Conservation (phyloP, 2,113 vertebrate genomes). For the Leptocoma aspasia region DNA sequence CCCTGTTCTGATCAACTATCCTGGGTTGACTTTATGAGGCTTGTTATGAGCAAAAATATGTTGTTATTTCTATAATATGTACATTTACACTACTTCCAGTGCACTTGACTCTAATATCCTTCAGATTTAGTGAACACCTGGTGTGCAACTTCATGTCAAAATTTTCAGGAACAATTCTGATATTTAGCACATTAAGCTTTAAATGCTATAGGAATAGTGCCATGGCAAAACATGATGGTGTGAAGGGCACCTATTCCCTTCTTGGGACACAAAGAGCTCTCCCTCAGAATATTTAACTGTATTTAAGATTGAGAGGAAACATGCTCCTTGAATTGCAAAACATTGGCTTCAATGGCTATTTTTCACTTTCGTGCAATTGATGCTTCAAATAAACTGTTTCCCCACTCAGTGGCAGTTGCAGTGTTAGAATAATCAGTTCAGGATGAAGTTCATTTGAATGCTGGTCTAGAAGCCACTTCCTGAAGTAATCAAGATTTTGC, state of each 20-base stretch:
- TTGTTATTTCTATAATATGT: background rate
- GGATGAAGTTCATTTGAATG: conserved; percentile 22
- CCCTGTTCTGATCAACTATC: background rate
- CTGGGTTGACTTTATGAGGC: too few species aligned
- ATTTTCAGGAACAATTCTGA: background rate
- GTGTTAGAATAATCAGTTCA: background rate
- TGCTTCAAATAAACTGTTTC: background rate
- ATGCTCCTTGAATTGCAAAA: background rate
- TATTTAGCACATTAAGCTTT: background rate
- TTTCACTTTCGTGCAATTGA: background rate
- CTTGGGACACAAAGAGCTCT: background rate
- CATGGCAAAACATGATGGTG: background rate
- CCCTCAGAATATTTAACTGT: background rate
- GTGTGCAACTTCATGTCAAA: background rate
- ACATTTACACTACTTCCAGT: background rate
- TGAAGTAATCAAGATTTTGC: background rate
- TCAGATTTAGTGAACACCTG: background rate
- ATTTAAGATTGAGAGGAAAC: background rate
- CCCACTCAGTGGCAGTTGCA: background rate
- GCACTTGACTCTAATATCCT: background rate
- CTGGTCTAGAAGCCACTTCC: background rate
- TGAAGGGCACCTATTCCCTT: background rate
- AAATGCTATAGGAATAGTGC: background rate
- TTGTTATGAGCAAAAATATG: background rate
- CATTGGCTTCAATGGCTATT: background rate